Evolutionary conservation across 1,140 invertebrate species (phyloP), one percentile per base, ranked within the genome.

Genomic region (Hirudo medicinalis): DNA sequence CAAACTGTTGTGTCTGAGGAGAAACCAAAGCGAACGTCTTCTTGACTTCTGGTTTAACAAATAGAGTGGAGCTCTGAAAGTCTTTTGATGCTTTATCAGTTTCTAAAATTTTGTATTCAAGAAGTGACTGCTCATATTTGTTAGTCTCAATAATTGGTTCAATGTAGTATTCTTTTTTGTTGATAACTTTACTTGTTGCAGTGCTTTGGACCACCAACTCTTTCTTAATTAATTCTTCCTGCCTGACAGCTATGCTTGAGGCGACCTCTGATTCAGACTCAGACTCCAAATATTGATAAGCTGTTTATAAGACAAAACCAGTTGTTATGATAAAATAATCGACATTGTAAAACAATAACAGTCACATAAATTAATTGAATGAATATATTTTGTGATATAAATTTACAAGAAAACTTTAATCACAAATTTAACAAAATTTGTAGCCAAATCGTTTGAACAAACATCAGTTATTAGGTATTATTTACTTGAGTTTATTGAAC

Each of bases 61-160:
- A n/a, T 25, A 32, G 22, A 63, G 19, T 63, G 22, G 57, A 63
- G 19, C 57, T 63, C 29, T 63, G 57, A 63, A 63, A 63, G 9
- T 63, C 57, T n/a, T 63, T 63, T 25, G 57, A 63, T 25, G 57
- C 57, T 63, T 32, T 63, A n/a, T 63, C 22, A 25, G 22, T 22
- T 25, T 63, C 13, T 25, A 63, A 11, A n/a, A 63, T 15, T 63
- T 22, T 63, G 22, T 15, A 32, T 25, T 63, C 29, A 13, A 19
- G 22, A 11, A 63, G 22, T 20, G 57, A 63, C 29, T 63, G 22
- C 5, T 63, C 57, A n/a, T 25, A 25, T 63, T 63, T 63, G 29
- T 63, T 63, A 63, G 57, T 63, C 29, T 63, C 57, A 63, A 63
- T 22, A 63, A 63, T 11, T 32, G 57, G 57, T 63, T 63, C 29